Base-by-base conservation (phyloP, 2,797 vertebrate genomes). In the Smutsia gigantea region DNA sequence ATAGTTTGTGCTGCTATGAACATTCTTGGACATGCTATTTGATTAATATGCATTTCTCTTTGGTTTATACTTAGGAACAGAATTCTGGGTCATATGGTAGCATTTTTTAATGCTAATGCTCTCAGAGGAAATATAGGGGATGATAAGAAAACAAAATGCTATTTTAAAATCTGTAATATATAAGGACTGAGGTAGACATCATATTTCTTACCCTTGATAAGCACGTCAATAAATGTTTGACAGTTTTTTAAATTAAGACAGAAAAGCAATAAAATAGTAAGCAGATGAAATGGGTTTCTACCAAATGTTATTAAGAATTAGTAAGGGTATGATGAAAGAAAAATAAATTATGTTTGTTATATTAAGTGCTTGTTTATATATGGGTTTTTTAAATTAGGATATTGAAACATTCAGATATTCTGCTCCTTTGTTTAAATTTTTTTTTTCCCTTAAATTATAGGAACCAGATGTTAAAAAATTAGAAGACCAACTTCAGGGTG, bases 401-500 rank as follows among this genome's bases (percentile, higher is more conserved):
- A 53, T 87, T 84, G 7, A 93, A 92, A 81, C 39, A 34, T 71
- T 89, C 13, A 72, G 27, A n/a, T 64, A 49, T 27, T 93, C 7
- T 91, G 2, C 13, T 86, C 6, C 57, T 74, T 25, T 81, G 12
- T 94, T 63, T 75, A 97, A 55, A 69, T 92, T 37, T 51, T 68
- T 69, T 69, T 64, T 96, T 2, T 85, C 5, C 89, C 97, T 98
- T 11, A 97, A 97, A 95, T 93, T 95, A 61, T 90, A 99, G 99
- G 99, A 99, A 97, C 94, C 98, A 0, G 98, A 99, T 97, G 97
- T 99, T 23, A 98, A 99, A 74, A 99, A 99, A 96, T 98, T 99
- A 84, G 99, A 99, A 98, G 97, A 99, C 87, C 99, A 98, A 96
- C 99, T 99, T 64, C 99, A 99, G 87, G 90, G 98, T 93, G 99